Percentiles rank a stretch among this genome's conserved stretches.
Evolutionary conservation across 2,113 vertebrate genomes (phyloP).

Genomic region (Sapayoa aenigma): DNA sequence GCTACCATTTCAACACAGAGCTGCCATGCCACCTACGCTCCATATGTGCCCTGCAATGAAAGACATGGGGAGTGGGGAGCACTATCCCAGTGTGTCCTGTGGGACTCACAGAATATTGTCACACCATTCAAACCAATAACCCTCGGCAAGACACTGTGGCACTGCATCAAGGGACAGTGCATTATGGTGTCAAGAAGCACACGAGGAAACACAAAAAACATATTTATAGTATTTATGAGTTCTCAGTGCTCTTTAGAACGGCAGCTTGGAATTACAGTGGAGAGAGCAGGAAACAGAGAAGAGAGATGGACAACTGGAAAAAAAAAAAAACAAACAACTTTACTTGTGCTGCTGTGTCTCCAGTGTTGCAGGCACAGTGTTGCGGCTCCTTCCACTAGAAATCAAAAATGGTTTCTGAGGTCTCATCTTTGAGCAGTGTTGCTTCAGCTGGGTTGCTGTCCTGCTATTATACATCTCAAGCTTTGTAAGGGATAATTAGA

Average conservation of each 20-base stretch:
- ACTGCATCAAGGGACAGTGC: not conserved
- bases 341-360: not conserved
- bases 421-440: not conserved
- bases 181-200: not conserved
- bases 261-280: not conserved
- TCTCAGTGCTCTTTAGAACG: not conserved
- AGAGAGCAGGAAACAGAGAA: not conserved
- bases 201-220: not conserved
- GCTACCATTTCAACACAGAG: not conserved
- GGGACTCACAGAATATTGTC: not conserved
- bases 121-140: not conserved
- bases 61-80: not conserved
- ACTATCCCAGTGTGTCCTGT: fast-evolving
- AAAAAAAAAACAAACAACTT: not conserved
- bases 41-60: fast-evolving
- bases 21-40: not conserved
- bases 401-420: not conserved
- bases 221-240: not conserved
- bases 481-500: not conserved
- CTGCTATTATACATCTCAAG: not conserved
- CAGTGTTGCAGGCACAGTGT: not conserved
- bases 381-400: not conserved
- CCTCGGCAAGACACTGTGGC: not conserved
- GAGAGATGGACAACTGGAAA: not conserved
- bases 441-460: not conserved